Base-by-base conservation (phyloP, 2,888 invertebrate species). In the Chesias legatella region DNA sequence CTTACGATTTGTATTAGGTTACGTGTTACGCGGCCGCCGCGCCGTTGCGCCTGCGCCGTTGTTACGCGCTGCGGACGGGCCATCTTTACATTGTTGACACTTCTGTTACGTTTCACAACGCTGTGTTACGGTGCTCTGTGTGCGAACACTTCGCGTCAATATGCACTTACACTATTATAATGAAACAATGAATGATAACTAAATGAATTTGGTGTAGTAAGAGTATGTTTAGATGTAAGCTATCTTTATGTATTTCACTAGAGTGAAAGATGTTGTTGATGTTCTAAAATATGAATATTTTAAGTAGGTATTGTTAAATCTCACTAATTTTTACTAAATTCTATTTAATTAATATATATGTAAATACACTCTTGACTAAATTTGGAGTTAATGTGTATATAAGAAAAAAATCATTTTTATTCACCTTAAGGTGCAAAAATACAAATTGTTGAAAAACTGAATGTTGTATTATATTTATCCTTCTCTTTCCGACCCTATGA, bases 331-430 rank as follows among this genome's bases (percentile, higher is more conserved):
- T 88, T 88, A 88, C 88, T 88, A 88, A 88, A 88, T 83, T 84
- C 82, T 86, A 86, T 86, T 88, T 81, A 86, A 88, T 83, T 82
- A 84, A 86, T 88, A 86, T 88, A 88, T 89, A 88, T 89, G 88
- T 89, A 89, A 89, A 89, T 89, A 89, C 88, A 89, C 89, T 81
- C 75, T 42, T 71, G 75, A 86, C 83, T 82, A 88, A 81, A 85
- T 84, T 88, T 84, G 73, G 73, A 83, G 85, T 80, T 86, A 86
- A 82, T 88, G 84, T 88, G 88, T 88, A 88, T 88, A 88, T 86
- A 88, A 83, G 78, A 73, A 76, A 81, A 79, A 72, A 66, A 75
- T 68, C 35, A 65, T 76, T 84, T 86, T 85, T 86, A 86, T 86
- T 85, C 86, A 85, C 84, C 85, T 17, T 80, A 81, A 86, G 86